These are phyloP conservation scores for Aleiodes leptofemur DNA, from an alignment of 2,888 invertebrate genomes.

Conservation along the genomic window DNA sequence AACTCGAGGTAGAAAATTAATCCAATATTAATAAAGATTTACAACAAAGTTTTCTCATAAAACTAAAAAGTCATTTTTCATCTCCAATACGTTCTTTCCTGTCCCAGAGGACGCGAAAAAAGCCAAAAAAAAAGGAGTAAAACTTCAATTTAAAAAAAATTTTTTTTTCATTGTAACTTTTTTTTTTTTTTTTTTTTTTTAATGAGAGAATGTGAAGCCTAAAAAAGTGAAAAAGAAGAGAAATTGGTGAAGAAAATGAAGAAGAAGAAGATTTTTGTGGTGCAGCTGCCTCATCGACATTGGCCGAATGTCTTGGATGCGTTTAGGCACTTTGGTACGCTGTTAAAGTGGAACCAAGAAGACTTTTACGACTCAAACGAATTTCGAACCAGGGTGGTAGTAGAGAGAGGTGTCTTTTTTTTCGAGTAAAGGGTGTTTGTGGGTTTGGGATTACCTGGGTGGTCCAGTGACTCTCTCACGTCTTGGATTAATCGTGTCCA, in stretches of 20 bases:
- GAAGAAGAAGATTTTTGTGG: conserved; percentile 39
- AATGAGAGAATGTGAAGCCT: too few relatives aligned
- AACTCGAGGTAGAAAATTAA: conserved; percentile 7
- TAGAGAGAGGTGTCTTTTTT: conserved; percentile 58
- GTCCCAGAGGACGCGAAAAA: conserved; percentile 40
- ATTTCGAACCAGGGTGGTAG: conserved; percentile 48
- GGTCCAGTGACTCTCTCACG: conserved; percentile 69
- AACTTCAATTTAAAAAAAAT: too few relatives aligned
- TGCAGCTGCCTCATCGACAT: conserved; percentile 54
- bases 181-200: too few relatives aligned
- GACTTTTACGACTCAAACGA: conserved; percentile 70
- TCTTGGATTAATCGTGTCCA: conserved; percentile 71
- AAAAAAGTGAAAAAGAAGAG: background rate
- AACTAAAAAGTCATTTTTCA: conserved; percentile 1
- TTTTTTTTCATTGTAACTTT: too few relatives aligned
- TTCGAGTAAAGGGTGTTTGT: conserved; percentile 68
- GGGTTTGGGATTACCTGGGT: conserved; percentile 68
- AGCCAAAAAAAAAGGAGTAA: conserved; percentile 22
- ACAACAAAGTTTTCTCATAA: conserved; percentile 25
- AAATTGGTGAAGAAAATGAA: conserved; percentile 24
- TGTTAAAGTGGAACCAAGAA: conserved; percentile 54
- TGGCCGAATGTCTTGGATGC: conserved; percentile 42
- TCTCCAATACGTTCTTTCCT: conserved; percentile 44
- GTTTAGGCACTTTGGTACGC: conserved; percentile 48
- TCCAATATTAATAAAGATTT: conserved; percentile 23